Base-by-base conservation (phyloP, 2,113 vertebrate genomes). In the Tretioscincus oriximinensis region DNA sequence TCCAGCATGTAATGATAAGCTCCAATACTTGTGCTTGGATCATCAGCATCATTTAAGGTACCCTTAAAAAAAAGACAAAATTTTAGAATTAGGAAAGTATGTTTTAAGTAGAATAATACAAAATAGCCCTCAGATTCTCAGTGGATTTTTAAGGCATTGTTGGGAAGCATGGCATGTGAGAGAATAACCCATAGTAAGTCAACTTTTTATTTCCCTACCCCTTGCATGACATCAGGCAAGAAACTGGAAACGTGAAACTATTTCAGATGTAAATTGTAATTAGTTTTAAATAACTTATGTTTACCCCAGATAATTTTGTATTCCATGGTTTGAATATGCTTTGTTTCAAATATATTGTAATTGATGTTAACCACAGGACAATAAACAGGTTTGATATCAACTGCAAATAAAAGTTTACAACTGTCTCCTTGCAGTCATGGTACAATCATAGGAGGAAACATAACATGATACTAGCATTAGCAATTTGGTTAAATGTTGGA, bases 1-100 rank as follows among this genome's bases (percentile, higher is more conserved):
- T 96, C 93, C 85, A 98, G 76, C 95, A 98, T 96, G 82, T 97
- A 92, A 84, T 95, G 95, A 85, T 97, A 98, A 75, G 96, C 95
- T 81, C 97, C 97, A 24, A 98, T 91, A 79, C 97, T 98, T 73
- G 97, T 98, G 83, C 95, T 94, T 10, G 97, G 96, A 84, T 98
- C 96, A 28, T 95, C 92, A 0, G 95, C 95, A n/a, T 98, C 96
- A 35, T 95, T 92, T 68, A 96, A 82, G 70, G 93, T 95, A 67
- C 96, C 96, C 97, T 98, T 68, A 75, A 85, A 81, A 82, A 64
- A 71, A 78, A 83, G 9, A 64, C 29, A 74, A 73, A 49, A 2
- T 24, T 81, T 80, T 49, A 45, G 9, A 76, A 80, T 67, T 20
- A 68, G n/a, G 28, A 26, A 49, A 54, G 29, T 28, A 21, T 11